Evolutionary conservation across 2,888 invertebrate genomes (phyloP).

Genomic region (Drosophila paramelanica): DNA sequence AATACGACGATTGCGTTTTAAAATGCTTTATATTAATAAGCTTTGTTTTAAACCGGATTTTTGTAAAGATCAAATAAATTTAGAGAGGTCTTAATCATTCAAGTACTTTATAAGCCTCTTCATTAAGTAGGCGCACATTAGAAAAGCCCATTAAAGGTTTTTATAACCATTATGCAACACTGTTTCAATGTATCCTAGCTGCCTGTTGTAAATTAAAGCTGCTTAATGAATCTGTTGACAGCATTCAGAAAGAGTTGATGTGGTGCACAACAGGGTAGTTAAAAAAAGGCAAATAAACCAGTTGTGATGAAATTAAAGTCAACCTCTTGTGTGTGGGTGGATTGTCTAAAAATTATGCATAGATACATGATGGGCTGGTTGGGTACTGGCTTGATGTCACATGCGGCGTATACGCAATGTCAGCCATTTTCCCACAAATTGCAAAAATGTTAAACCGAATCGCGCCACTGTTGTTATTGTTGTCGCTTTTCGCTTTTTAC

Average conservation of each 20-base stretch:
- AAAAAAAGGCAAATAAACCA: constrained; percentile 1
- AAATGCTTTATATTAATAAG: not conserved
- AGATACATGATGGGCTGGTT: constrained; percentile 35
- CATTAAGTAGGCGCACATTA: no score
- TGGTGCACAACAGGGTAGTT: constrained; percentile 3
- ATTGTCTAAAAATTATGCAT: constrained; percentile 61
- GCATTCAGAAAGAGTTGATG: constrained; percentile 33
- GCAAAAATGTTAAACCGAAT: constrained; percentile 46
- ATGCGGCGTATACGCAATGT: constrained; percentile 56
- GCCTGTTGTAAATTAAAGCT: constrained; percentile 42
- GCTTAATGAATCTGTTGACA: constrained; percentile 61
- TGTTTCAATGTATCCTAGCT: not conserved
- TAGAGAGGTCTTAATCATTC: no score
- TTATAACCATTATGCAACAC: not conserved
- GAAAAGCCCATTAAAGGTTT: no score
- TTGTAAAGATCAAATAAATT: no score
- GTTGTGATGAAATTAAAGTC: constrained; percentile 56
- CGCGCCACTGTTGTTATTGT: constrained; percentile 7
- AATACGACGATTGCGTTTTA: not conserved
- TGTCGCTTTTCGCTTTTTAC: constrained; percentile 8
- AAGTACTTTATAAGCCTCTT: no score
- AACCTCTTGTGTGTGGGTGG: constrained; percentile 38
- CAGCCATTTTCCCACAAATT: constrained; percentile 52
- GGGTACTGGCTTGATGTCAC: constrained; percentile 22
- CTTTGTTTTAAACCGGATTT: not conserved